These are phyloP conservation scores for Hepsetus odoe DNA, from an alignment of 2,113 vertebrate genomes.

Conservation along the genomic window DNA sequence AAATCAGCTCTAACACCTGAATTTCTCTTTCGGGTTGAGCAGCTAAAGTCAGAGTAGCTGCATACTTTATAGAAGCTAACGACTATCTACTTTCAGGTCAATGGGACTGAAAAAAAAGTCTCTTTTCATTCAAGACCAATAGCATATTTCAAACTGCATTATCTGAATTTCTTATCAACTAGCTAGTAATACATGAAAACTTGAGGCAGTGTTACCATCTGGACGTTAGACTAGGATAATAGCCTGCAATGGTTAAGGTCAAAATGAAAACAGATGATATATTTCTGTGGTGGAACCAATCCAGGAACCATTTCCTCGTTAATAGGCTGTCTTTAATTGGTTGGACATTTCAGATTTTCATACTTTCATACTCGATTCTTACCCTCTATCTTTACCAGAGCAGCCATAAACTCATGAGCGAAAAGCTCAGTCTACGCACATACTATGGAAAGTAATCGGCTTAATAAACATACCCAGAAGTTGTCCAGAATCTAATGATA, in stretches of 20 bases:
- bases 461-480: neutral
- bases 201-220: neutral
- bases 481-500: too few species aligned
- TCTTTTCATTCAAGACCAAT: neutral
- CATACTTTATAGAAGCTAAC: too few species aligned
- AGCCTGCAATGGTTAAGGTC: neutral
- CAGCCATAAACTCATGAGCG: neutral
- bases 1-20: too few species aligned
- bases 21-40: too few species aligned
- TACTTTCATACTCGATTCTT: neutral
- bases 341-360: neutral
- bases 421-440: neutral
- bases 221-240: neutral
- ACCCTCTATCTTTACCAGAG: neutral
- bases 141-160: too few species aligned
- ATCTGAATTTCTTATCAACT: too few species aligned
- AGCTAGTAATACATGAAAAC: neutral
- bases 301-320: neutral
- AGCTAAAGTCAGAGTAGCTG: too few species aligned
- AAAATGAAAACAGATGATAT: conserved; percentile 2
- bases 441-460: neutral
- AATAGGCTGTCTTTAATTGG: neutral
- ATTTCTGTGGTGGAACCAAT: neutral
- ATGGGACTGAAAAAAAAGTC: too few species aligned
- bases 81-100: too few species aligned